Evolutionary conservation across 1,140 invertebrate genomes (phyloP), one percentile per base, ranked within the genome.

Genomic region (Sitodiplosis mosellana): DNA sequence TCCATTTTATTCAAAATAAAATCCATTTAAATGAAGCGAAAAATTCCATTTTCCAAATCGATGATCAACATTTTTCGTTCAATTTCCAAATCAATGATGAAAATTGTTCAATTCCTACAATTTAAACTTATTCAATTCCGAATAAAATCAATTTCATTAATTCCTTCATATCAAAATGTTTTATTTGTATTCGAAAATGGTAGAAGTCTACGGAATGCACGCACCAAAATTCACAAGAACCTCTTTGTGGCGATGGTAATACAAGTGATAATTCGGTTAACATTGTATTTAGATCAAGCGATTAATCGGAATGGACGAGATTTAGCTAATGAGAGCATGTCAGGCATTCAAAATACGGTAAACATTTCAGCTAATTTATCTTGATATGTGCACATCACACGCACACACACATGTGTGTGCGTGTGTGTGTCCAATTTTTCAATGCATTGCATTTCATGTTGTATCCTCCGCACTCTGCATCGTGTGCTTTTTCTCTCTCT

Each of bases 181-280:
- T n/a, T n/a, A n/a, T n/a, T n/a, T n/a, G n/a, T n/a, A n/a, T 41
- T 41, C 18, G 7, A 11, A 49, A 43, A 51, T 64, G 64, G n/a
- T 65, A 87, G 87, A 54, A 80, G 79, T 40, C 61, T 93, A 22
- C 72, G 80, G 49, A 91, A 91, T 55, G 87, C 85, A 56, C 72
- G 87, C 47, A 93, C 88, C 2, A 72, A 80, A 47, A 88, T 93
- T 47, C 89, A 93, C 59, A 82, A 84, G 59, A 86, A 89, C 57
- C 69, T 93, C 19, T 91, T 92, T 60, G 70, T 85, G 2, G 84
- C 87, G 0, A 89, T 90, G 72, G 69, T 86, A 33, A 73, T 87
- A 14, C 85, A 91, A 63, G 83, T 91, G 2, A 59, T 85, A 20
- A 78, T 90, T n/a, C 71, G 86, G 47, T 70, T 93, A 38, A 78